A percentile compares a stretch with the other conserved stretches of the same genome.
phyloP scores from a whole-genome alignment of 2,888 invertebrate species.

The Conomelus anceps region DNA sequence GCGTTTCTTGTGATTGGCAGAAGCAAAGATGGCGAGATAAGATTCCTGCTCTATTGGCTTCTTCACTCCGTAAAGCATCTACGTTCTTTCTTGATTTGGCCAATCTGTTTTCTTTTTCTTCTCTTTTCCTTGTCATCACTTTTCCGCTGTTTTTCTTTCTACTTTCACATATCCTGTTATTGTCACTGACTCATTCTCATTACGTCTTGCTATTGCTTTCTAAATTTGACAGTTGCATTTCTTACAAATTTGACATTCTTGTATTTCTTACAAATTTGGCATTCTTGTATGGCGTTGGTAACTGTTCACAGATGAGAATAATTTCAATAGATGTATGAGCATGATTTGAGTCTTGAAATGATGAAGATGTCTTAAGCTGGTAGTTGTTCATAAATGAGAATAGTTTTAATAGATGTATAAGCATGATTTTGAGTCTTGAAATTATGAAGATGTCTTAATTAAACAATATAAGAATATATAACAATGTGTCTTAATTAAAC shows the following conservation, averaged over 20 bases:
- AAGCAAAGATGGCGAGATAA: not conserved
- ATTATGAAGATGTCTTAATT: too few relatives aligned
- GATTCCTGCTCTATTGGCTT: constrained; percentile 22
- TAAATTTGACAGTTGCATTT: too few relatives aligned
- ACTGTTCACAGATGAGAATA: too few relatives aligned
- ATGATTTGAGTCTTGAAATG: too few relatives aligned
- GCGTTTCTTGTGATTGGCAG: constrained; percentile 3
- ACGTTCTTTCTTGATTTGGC: constrained; percentile 15
- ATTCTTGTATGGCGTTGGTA: not conserved
- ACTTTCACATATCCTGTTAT: not conserved
- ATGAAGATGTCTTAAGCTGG: too few relatives aligned
- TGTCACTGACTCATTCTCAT: not conserved
- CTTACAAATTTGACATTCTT: not conserved
- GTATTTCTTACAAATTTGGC: too few relatives aligned
- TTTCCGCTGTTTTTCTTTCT: not conserved
- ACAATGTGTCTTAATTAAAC: too few relatives aligned
- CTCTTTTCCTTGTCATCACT: not conserved
- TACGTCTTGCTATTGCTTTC: not conserved
- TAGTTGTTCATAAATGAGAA: too few relatives aligned
- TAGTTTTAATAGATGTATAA: too few relatives aligned
- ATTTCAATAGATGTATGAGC: too few relatives aligned
- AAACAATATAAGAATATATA: too few relatives aligned
- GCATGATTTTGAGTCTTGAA: too few relatives aligned
- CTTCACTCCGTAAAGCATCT: not conserved
- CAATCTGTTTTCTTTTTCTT: constrained; percentile 9